Conservation (phyloP, 2,113 vertebrate genomes). For the Ailurus styani region DNA sequence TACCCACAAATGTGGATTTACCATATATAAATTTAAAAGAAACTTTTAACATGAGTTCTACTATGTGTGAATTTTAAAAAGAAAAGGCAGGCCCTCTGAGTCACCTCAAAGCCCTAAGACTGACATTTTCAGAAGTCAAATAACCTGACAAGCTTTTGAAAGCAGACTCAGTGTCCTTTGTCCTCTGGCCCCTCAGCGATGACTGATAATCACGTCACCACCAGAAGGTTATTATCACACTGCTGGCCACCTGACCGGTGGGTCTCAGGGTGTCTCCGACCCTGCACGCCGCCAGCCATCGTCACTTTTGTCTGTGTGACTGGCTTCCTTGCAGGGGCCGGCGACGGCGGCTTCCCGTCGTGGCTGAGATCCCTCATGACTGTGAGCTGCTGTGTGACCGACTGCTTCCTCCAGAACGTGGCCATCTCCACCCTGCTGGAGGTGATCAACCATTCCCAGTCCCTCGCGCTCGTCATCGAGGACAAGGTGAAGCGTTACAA, state of each 20-base stretch:
- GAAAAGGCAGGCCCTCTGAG: background rate
- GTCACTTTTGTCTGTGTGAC: background rate
- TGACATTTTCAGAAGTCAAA: background rate
- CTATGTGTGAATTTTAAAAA: background rate
- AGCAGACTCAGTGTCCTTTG: background rate
- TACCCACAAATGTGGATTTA: background rate
- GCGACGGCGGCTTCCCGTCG: conserved; percentile 81
- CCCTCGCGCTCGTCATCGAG: conserved; percentile 92
- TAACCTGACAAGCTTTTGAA: background rate
- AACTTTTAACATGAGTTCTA: background rate
- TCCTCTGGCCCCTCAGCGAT: background rate
- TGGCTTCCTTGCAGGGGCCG: conserved; percentile 66
- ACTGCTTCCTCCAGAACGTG: conserved; percentile 91
- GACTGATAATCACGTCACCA: background rate
- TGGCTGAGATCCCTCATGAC: conserved; percentile 96
- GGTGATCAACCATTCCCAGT: conserved; percentile 95
- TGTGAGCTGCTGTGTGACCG: conserved; percentile 90
- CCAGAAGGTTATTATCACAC: background rate
- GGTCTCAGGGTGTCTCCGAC: too few species aligned
- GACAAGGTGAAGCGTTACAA: conserved; percentile 93
- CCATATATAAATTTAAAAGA: too few species aligned
- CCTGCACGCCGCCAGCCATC: rapidly evolving
- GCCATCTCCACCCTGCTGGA: conserved; percentile 94
- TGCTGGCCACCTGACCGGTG: background rate
- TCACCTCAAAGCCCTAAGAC: background rate